Base-by-base conservation (phyloP, 2,888 invertebrate species). In the Elegia similella region DNA sequence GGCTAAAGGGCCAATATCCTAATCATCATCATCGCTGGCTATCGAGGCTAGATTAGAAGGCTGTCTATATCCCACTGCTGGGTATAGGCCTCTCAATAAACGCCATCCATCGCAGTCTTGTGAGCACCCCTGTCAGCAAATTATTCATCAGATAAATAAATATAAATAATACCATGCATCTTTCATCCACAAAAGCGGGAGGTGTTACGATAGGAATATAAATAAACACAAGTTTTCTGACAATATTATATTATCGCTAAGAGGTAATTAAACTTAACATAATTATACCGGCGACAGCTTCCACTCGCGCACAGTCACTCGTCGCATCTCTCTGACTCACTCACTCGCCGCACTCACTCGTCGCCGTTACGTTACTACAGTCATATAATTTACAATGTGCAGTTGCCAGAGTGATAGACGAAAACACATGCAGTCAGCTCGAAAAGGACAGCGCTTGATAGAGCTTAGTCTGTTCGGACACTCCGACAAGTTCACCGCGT, bases 261-360 rank as follows among this genome's bases (percentile, higher is more conserved):
- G 62, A 64, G 65, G 66, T 69, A 66, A 66, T 68, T 68, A 69
- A 68, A 70, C 68, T 73, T 67, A 68, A 64, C 59, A 59, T 62
- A 60, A 57, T 58, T 60, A 58, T 58, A 55, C 38, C 43, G 60
- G 44, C 52, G 46, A 52, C 60, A 38, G 47, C 58, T 12, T 12
- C 42, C 34, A 23, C 23, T 23, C 23, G 1, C 55, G 29, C 29
- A n/a, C 61, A 29, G 55, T 55, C 58, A 16, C 56, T 29, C 56
- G 34, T 12, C 23, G 17, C 53, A 52, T n/a, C 23, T 53, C 48
- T 50, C 42, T 59, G 1, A 38, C 42, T 29, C 57, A 55, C 58
- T 7, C 60, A 42, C 57, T 32, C 61, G 32, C 44, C 23, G 34
- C 50, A 16, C 58, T n/a, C 59, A 38, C 47, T n/a, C 59, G 34